A percentile compares a stretch with the other conserved stretches of the same genome.
Evolutionary conservation across 2,113 vertebrate genomes (phyloP).

Genomic region (Cercopithecus mona): DNA sequence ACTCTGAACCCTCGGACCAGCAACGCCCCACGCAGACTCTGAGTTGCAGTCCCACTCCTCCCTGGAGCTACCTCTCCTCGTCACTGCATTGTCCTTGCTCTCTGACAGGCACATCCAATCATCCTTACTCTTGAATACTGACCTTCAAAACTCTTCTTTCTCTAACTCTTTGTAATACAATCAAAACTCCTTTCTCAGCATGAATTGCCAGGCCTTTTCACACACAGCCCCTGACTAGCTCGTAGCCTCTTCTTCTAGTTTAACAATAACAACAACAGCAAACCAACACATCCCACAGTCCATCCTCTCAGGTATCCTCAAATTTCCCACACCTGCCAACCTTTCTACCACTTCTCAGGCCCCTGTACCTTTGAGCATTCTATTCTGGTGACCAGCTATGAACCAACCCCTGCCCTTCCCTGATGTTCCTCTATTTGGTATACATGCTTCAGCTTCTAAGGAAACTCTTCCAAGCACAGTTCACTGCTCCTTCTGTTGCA

Average conservation of each 20-base stretch:
- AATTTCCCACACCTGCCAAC: neutral
- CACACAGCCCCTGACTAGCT: neutral
- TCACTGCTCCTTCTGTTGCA: neutral
- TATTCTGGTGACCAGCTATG: neutral
- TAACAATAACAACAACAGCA: neutral
- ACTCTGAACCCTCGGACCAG: neutral
- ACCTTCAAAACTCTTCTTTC: neutral
- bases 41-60: neutral
- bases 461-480: neutral
- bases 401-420: neutral
- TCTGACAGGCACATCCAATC: neutral
- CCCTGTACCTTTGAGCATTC: neutral
- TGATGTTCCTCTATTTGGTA: neutral
- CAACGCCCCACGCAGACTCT: neutral
- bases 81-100: neutral
- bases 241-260: neutral
- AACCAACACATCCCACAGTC: neutral
- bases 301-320: neutral
- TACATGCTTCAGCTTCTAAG: neutral
- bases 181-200: neutral
- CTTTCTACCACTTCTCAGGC: neutral
- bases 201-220: neutral
- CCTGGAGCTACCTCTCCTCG: neutral
- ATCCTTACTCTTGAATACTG: neutral
- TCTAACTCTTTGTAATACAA: neutral